phyloP scores from a whole-genome alignment of 2,888 invertebrate species.

The Apoderus coryli region DNA sequence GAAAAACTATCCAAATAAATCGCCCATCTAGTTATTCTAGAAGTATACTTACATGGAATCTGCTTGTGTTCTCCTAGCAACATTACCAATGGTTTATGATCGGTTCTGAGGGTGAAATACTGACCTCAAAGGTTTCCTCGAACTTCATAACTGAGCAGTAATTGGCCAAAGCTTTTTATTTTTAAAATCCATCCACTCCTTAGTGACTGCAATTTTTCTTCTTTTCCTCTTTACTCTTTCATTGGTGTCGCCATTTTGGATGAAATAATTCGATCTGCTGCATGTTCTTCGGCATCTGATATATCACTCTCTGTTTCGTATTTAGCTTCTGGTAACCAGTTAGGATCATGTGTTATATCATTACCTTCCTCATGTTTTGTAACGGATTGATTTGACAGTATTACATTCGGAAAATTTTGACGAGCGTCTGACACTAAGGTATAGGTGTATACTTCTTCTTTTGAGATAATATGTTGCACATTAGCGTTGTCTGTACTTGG shows the following conservation, averaged over 20 bases:
- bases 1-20: no score
- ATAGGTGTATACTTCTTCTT: no score
- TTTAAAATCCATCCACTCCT: slow-evolving; percentile 2
- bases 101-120: no score
- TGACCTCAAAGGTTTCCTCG: no score
- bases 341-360: not conserved
- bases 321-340: slow-evolving; percentile 1
- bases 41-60: no score
- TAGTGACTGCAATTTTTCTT: slow-evolving; percentile 1
- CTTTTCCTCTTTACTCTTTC: slow-evolving; percentile 2
- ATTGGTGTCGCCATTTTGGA: slow-evolving; percentile 2
- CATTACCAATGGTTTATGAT: no score
- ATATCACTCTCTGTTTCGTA: slow-evolving; percentile 1
- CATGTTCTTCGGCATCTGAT: not conserved
- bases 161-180: no score
- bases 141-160: no score
- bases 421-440: not conserved
- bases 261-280: not conserved
- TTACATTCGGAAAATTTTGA: slow-evolving; percentile 2
- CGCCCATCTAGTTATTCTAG: no score
- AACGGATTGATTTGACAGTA: slow-evolving; percentile 1
- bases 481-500: not conserved
- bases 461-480: no score
- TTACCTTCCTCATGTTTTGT: not conserved
- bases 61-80: no score